Base-by-base conservation (phyloP, 2,113 vertebrate genomes). In the Ploceus nigricollis region DNA sequence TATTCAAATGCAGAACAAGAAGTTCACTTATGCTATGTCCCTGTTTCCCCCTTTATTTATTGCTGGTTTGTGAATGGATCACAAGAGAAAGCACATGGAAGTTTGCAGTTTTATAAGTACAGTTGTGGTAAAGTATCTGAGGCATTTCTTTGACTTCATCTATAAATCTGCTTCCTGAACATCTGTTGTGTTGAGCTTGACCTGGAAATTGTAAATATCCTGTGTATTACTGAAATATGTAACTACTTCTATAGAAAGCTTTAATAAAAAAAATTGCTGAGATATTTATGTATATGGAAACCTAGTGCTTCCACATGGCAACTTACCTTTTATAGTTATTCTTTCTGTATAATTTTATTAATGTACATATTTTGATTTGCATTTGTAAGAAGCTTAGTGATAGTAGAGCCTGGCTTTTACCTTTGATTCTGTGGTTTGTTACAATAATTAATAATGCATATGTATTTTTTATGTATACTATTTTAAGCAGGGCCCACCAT, bases 201-300 rank as follows among this genome's bases (percentile, higher is more conserved):
- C 86, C 88, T 97, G 96, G 96, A 96, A 97, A 92, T 94, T 95
- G 77, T 95, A 94, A 96, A 95, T 96, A 96, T 95, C 91, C 95
- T 94, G 96, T 96, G 88, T 93, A 94, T 96, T 95, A 94, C 64
- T 91, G 66, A 94, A 95, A 90, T 92, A 96, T 90, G 93, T 94
- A 94, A 79, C 82, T 95, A 50, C 57, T 90, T 89, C 82, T 93
- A 70, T 92, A 81, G 90, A 80, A 94, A 77, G 10, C 64, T 93
- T 90, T 83, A 90, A 71, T 91, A 51, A 77, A 89, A 85, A 88
- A 82, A 35, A 64, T 33, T 31, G 33, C 75, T 77, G 76, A 50
- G 47, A 83, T 87, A 58, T 63, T 86, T 77, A 47, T 3, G 50
- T 73, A 11, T 70, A 40, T 71, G 60, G 42, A 82, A 86, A 71